These are phyloP conservation scores for Nomada ruficornis DNA, from an alignment of 2,888 invertebrate genomes.

Conservation along the genomic window DNA sequence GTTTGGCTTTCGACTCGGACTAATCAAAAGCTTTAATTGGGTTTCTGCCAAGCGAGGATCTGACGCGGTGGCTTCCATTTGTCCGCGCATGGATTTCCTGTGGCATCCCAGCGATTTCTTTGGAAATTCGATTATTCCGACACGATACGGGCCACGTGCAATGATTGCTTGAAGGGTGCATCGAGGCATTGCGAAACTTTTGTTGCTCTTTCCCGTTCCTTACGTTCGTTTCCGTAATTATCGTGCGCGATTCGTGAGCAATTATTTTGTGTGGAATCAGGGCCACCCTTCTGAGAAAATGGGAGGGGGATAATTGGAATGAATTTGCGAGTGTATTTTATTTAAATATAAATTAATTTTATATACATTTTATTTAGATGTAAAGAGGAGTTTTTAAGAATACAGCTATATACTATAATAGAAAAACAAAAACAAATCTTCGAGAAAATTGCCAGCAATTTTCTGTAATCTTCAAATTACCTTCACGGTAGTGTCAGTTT, in stretches of 20 bases:
- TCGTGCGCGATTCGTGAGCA: too few relatives aligned
- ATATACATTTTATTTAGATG: too few relatives aligned
- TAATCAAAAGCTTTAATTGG: constrained; percentile 74
- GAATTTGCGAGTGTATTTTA: too few relatives aligned
- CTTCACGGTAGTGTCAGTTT: not conserved
- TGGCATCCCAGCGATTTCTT: constrained; percentile 38
- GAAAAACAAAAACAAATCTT: not conserved
- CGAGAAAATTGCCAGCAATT: not conserved
- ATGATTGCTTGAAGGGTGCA: constrained; percentile 25
- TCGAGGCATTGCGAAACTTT: not conserved
- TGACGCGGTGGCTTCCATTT: constrained; percentile 51
- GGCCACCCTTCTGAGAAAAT: too few relatives aligned
- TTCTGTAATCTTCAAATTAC: too few relatives aligned
- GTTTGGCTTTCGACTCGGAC: constrained; percentile 62
- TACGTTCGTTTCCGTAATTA: too few relatives aligned
- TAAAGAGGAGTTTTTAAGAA: too few relatives aligned
- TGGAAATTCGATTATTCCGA: constrained; percentile 47
- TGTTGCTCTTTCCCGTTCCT: not conserved
- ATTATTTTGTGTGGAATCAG: too few relatives aligned
- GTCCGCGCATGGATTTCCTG: constrained; percentile 42
- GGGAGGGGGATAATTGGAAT: too few relatives aligned
- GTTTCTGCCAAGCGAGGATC: constrained; percentile 62
- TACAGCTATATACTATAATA: too few relatives aligned
- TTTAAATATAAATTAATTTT: too few relatives aligned
- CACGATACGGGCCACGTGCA: not conserved